Evolutionary conservation across 1,140 invertebrate species (phyloP).

Genomic region (Tetragnatha versicolor): DNA sequence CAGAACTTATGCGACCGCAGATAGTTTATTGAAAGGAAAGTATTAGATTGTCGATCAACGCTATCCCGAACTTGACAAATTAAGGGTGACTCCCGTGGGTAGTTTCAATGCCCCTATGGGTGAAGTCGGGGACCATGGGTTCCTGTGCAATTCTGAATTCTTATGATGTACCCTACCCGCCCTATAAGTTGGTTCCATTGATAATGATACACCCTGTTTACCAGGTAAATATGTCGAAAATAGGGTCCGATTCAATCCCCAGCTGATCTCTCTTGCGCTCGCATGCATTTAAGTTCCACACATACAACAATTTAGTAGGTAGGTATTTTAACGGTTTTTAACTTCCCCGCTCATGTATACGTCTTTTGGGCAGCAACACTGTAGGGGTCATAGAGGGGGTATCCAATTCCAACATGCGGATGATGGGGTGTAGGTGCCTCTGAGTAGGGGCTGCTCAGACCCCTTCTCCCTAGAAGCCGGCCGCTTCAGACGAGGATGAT

Average conservation of each 20-base stretch:
- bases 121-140: no score
- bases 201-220: no score
- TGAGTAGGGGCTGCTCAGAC: conserved; percentile 77
- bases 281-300: conserved; percentile 4
- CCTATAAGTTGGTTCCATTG: no score
- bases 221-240: conserved; percentile 33
- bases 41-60: no score
- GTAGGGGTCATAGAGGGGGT: conserved; percentile 88
- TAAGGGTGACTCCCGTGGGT: no score
- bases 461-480: conserved; percentile 38
- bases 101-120: no score
- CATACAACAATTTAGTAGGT: conserved; percentile 36
- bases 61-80: no score
- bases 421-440: conserved; percentile 93
- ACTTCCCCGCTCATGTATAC: conserved; percentile 37
- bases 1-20: no score
- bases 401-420: conserved; percentile 89
- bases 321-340: conserved; percentile 6
- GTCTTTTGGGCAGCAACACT: conserved; percentile 67
- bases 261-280: conserved; percentile 2
- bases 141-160: no score
- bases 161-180: no score
- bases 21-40: no score
- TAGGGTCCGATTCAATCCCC: conserved; percentile 14
- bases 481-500: background rate